These are phyloP conservation scores for Manis crassicaudata DNA, from an alignment of 2,797 vertebrate species.

Conservation along the genomic window DNA sequence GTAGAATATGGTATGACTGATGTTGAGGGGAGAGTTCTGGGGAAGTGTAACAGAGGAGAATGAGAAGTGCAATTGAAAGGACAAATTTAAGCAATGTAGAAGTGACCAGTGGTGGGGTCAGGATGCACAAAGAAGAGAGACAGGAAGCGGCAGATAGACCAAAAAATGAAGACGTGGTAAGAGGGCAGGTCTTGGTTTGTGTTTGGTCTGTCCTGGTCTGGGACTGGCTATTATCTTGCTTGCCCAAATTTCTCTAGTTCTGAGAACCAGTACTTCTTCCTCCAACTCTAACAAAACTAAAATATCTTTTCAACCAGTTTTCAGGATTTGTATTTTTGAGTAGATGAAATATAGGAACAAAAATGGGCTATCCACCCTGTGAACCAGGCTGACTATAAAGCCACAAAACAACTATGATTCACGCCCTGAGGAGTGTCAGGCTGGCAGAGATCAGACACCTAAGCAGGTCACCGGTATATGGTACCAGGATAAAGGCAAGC, in stretches of 20 bases:
- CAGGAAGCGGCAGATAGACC: accelerated
- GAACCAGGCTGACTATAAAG: not conserved
- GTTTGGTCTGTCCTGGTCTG: not conserved
- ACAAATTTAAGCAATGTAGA: not conserved
- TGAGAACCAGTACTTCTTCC: not conserved
- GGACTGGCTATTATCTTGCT: not conserved
- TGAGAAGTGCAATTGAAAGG: not conserved
- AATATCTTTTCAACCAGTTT: not conserved
- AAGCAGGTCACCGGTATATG: accelerated
- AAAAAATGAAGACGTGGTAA: not conserved
- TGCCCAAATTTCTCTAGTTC: not conserved
- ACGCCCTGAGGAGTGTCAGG: not conserved
- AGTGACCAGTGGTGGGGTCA: not conserved
- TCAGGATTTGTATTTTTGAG: slow-evolving; percentile 9
- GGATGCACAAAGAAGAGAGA: not conserved
- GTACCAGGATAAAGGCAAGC: not conserved
- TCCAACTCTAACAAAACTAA: not conserved
- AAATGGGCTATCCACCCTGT: not conserved
- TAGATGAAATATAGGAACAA: not conserved
- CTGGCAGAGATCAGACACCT: not conserved
- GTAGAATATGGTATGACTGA: not conserved
- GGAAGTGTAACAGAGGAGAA: not conserved
- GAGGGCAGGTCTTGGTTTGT: not conserved
- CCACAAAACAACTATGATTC: not conserved
- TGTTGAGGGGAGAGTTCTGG: not conserved